These are phyloP conservation scores for Brachystomella parvula DNA, from an alignment of 1,140 invertebrate species.

Conservation along the genomic window DNA sequence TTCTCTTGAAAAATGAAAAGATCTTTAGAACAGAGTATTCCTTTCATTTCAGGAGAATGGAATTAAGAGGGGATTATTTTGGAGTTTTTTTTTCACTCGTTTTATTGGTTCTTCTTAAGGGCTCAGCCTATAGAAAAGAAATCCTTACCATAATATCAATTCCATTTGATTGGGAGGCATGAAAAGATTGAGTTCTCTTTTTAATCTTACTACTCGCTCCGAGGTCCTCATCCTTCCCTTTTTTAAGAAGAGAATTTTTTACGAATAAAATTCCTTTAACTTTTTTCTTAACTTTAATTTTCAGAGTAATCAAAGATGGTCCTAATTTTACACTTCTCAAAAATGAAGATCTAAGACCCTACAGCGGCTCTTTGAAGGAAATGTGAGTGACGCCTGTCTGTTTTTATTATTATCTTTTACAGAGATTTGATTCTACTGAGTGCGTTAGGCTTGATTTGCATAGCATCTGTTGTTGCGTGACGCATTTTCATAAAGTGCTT, in stretches of 20 bases:
- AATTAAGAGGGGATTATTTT: background rate
- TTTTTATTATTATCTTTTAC: no score
- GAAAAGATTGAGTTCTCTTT: background rate
- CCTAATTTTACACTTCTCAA: background rate
- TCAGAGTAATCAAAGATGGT: slow-evolving; percentile 1
- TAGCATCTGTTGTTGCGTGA: no score
- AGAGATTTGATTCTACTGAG: no score
- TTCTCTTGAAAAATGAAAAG: no score
- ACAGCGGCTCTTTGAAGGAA: background rate
- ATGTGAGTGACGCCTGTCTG: background rate
- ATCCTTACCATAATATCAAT: background rate
- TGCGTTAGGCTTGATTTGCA: no score
- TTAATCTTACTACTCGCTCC: background rate
- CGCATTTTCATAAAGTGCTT: no score
- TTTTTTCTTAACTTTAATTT: background rate
- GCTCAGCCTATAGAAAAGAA: background rate
- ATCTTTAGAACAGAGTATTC: no score
- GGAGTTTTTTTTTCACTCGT: background rate
- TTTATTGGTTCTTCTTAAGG: background rate
- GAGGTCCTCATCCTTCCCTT: background rate
- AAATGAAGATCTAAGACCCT: background rate
- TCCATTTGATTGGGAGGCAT: background rate
- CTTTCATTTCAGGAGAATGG: no score
- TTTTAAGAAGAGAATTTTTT: background rate
- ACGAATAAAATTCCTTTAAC: background rate